These are phyloP conservation scores for Trematomus bernacchii DNA, from an alignment of 2,797 vertebrate species.

Conservation along the genomic window DNA sequence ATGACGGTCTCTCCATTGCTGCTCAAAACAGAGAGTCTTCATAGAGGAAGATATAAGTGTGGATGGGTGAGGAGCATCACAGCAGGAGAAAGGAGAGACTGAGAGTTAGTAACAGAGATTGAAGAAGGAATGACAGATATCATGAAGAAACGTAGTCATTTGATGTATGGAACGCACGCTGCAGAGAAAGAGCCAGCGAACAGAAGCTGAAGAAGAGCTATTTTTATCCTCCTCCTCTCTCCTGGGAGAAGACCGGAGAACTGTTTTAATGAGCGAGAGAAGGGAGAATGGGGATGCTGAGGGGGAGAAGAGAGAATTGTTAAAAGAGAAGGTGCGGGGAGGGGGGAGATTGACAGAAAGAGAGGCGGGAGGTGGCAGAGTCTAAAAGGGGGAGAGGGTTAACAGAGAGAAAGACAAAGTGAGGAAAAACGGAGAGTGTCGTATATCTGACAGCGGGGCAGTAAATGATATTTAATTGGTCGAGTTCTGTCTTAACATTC, in stretches of 20 bases:
- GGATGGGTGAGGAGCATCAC: constrained; percentile 16
- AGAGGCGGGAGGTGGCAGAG: constrained; percentile 26
- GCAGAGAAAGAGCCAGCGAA: constrained; percentile 44
- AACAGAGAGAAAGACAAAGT: background rate
- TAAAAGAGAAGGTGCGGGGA: constrained; percentile 47
- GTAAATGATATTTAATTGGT: constrained; percentile 65
- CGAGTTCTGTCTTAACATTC: constrained; percentile 61
- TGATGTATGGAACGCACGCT: constrained; percentile 68
- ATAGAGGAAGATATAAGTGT: constrained; percentile 18
- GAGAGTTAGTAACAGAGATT: constrained; percentile 18
- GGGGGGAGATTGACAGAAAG: constrained; percentile 28
- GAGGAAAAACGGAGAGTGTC: constrained; percentile 16
- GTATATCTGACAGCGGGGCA: constrained; percentile 31
- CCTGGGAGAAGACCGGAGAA: constrained; percentile 67
- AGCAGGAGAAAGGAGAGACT: constrained; percentile 7
- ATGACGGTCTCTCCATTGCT: constrained; percentile 16
- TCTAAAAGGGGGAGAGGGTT: constrained; percentile 5
- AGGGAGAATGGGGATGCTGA: constrained; percentile 51
- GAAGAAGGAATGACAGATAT: constrained; percentile 45
- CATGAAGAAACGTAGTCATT: constrained; percentile 67
- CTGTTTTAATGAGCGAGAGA: constrained; percentile 78
- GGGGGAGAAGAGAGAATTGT: constrained; percentile 53
- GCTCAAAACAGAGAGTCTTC: constrained; percentile 24
- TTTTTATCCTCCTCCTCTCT: constrained; percentile 78
- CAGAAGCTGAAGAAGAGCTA: constrained; percentile 69